Evolutionary conservation across 2,888 invertebrate genomes (phyloP).

Genomic region (Steinernema carpocapsae): DNA sequence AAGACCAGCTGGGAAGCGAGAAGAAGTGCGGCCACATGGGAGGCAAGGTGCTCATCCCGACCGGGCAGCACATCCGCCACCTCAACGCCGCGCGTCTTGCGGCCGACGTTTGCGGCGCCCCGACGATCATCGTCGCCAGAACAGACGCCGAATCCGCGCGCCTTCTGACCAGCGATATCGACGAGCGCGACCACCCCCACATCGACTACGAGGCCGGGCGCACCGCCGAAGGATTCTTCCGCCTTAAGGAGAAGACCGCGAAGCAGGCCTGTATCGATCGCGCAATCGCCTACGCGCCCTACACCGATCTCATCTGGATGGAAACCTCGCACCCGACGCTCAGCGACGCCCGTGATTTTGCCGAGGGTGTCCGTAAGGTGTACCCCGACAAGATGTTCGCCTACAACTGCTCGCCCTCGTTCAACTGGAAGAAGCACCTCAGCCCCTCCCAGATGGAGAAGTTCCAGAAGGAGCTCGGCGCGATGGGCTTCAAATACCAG

Average conservation of each 20-base stretch:
- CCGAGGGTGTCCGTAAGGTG: conserved; percentile 66
- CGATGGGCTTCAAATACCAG: conserved; percentile 70
- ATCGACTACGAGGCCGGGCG: conserved; percentile 67
- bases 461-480: conserved; percentile 68
- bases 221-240: conserved; percentile 69
- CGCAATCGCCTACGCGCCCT: conserved; percentile 67
- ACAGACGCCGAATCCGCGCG: conserved; percentile 70
- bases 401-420: conserved; percentile 69
- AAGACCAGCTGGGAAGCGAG: conserved; percentile 70
- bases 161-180: conserved; percentile 69
- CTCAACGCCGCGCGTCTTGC: conserved; percentile 70
- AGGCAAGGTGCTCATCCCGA: conserved; percentile 69
- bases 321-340: conserved; percentile 69
- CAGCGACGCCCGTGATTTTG: conserved; percentile 67
- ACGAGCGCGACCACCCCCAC: conserved; percentile 69
- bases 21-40: conserved; percentile 71
- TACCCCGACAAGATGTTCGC: conserved; percentile 68
- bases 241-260: conserved; percentile 54
- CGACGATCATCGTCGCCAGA: conserved; percentile 69
- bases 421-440: conserved; percentile 69
- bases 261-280: conserved; percentile 66
- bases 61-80: conserved; percentile 69
- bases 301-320: conserved; percentile 70
- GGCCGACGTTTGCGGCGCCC: conserved; percentile 69
- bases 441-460: conserved; percentile 67